Conservation (phyloP, 2,113 vertebrate genomes). For the Anseranas semipalmata region DNA sequence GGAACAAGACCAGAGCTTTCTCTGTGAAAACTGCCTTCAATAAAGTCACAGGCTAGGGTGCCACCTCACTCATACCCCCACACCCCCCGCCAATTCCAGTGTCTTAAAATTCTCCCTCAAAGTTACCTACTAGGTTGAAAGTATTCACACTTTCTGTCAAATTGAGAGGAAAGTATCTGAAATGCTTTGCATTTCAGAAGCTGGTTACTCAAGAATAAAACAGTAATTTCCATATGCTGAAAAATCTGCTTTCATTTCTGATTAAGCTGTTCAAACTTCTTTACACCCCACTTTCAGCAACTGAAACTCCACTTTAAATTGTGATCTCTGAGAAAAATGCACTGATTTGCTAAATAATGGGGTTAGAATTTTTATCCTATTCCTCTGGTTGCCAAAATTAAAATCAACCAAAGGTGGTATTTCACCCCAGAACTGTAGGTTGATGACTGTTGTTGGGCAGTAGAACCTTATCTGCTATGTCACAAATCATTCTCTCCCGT, state of each 20-base stretch:
- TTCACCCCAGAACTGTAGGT: not conserved
- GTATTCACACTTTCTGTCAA: not conserved
- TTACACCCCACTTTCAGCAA: not conserved
- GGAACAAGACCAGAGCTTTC: not conserved
- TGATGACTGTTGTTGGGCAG: not conserved
- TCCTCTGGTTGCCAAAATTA: not conserved
- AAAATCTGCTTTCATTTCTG: not conserved
- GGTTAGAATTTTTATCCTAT: not conserved
- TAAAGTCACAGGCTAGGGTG: not conserved
- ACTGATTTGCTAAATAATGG: not conserved
- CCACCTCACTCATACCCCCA: rapidly evolving
- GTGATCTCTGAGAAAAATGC: not conserved
- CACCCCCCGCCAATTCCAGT: not conserved
- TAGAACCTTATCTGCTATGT: not conserved
- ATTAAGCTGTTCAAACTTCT: not conserved
- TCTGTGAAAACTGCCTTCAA: not conserved
- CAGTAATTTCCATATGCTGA: not conserved
- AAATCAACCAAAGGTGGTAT: not conserved
- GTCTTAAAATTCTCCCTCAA: not conserved
- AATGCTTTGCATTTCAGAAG: not conserved
- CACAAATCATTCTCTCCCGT: not conserved
- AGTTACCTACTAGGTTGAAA: not conserved
- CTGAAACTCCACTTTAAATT: not conserved
- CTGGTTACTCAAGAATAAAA: not conserved
- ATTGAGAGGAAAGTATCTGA: not conserved